Evolutionary conservation across 2,797 vertebrate genomes (phyloP).

Genomic region (Protonibea diacanthus): DNA sequence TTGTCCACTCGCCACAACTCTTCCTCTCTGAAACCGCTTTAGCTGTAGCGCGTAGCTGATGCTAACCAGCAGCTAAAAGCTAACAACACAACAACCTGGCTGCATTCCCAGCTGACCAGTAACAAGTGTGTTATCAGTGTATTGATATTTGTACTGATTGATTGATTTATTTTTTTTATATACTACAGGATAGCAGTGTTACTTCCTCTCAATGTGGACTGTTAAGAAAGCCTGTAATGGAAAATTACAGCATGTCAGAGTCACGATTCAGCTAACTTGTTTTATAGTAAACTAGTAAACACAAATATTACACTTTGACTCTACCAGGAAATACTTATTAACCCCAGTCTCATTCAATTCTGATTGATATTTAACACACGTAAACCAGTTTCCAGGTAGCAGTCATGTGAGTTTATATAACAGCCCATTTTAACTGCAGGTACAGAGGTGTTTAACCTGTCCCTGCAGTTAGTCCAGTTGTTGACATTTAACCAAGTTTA

Average conservation of each 20-base stretch:
- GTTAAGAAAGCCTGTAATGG: not conserved
- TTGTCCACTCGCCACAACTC: not conserved
- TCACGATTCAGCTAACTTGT: constrained; percentile 27
- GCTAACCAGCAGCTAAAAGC: constrained; percentile 63
- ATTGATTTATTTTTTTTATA: not conserved
- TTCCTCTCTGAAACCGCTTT: not conserved
- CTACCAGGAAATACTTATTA: not conserved
- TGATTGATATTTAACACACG: constrained; percentile 31
- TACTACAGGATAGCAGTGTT: not conserved
- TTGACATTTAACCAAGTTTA: constrained; percentile 56
- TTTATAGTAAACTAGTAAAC: constrained; percentile 2
- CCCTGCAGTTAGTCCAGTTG: constrained; percentile 15
- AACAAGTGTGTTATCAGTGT: not conserved
- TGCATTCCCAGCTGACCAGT: constrained; percentile 19
- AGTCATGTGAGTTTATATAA: constrained; percentile 13
- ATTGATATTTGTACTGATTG: not conserved
- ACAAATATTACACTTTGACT: not conserved
- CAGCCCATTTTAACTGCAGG: not conserved
- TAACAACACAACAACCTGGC: constrained; percentile 64
- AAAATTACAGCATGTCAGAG: not conserved
- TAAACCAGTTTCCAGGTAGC: not conserved
- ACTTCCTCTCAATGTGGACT: not conserved
- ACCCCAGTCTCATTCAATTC: not conserved
- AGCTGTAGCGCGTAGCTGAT: constrained; percentile 29
- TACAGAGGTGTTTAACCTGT: constrained; percentile 30